Percentiles rank a stretch among this genome's conserved stretches.
Evolutionary conservation across 2,888 invertebrate genomes (phyloP).

Genomic region (Ochropleura plecta): DNA sequence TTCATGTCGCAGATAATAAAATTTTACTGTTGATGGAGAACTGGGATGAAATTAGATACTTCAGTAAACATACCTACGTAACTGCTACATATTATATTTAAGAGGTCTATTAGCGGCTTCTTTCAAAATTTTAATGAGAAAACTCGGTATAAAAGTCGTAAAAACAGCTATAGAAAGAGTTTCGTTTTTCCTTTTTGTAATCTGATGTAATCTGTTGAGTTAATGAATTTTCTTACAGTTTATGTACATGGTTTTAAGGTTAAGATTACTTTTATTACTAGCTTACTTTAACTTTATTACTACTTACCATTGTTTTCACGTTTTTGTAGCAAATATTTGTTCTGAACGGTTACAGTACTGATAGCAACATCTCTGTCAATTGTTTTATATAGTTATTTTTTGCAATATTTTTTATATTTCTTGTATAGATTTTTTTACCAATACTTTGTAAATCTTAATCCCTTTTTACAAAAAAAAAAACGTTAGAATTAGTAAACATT

Average conservation of each 20-base stretch:
- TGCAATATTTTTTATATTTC: too few relatives aligned
- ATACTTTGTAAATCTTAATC: too few relatives aligned
- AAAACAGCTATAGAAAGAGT: slow-evolving; percentile 70
- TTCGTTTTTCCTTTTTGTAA: slow-evolving; percentile 64
- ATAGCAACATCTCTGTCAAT: too few relatives aligned
- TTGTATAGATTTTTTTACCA: too few relatives aligned
- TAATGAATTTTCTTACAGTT: slow-evolving; percentile 65
- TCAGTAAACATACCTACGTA: slow-evolving; percentile 62
- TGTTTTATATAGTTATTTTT: too few relatives aligned
- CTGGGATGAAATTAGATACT: slow-evolving; percentile 64
- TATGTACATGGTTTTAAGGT: slow-evolving; percentile 47
- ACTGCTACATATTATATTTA: slow-evolving; percentile 68
- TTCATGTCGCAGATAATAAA: slow-evolving; percentile 67
- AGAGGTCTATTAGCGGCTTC: slow-evolving; percentile 67
- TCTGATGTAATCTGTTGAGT: slow-evolving; percentile 63
- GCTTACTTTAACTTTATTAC: neutral
- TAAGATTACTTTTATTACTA: slow-evolving; percentile 39
- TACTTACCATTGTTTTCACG: neutral
- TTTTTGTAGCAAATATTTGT: too few relatives aligned
- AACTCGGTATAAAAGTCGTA: slow-evolving; percentile 70
- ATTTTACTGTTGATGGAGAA: slow-evolving; percentile 65
- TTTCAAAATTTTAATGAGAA: slow-evolving; percentile 69
- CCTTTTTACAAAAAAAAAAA: too few relatives aligned
- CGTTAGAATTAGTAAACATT: too few relatives aligned
- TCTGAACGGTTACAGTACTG: too few relatives aligned